Evolutionary conservation across 2,113 vertebrate genomes (phyloP).

Genomic region (Psophia crepitans): DNA sequence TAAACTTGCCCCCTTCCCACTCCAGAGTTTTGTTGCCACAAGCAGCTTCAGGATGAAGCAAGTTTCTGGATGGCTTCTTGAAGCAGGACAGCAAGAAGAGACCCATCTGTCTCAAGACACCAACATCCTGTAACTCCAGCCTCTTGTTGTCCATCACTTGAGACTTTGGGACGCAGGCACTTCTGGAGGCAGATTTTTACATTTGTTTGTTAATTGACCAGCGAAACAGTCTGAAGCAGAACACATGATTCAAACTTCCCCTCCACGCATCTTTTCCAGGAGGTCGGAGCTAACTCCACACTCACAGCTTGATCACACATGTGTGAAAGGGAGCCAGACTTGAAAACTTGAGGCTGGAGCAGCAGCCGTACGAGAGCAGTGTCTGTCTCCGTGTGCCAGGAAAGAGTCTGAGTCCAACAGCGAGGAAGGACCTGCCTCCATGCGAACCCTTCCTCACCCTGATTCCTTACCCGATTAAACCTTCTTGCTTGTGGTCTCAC

Average conservation of each 20-base stretch:
- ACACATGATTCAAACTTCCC: neutral
- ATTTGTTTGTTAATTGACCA: neutral
- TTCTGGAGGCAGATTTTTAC: neutral
- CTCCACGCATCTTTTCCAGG: neutral
- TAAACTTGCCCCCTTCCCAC: neutral
- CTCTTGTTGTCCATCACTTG: neutral
- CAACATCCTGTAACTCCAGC: neutral
- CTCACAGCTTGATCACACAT: slow-evolving; percentile 43
- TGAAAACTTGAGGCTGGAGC: neutral
- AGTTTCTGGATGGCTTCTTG: neutral
- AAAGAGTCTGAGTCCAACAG: neutral
- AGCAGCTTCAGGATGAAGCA: neutral
- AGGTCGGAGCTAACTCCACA: neutral
- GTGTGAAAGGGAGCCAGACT: neutral
- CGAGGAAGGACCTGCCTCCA: neutral
- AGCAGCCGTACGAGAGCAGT: neutral
- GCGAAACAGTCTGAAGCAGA: neutral
- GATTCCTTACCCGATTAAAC: neutral
- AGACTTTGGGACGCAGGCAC: fast-evolving
- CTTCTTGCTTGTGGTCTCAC: fast-evolving
- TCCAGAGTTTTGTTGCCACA: neutral
- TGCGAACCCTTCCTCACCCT: neutral
- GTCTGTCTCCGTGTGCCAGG: neutral
- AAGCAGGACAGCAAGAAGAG: neutral
- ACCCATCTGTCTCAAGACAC: neutral